Conservation (phyloP, 2,888 invertebrate genomes). For the Eulithis testata region DNA sequence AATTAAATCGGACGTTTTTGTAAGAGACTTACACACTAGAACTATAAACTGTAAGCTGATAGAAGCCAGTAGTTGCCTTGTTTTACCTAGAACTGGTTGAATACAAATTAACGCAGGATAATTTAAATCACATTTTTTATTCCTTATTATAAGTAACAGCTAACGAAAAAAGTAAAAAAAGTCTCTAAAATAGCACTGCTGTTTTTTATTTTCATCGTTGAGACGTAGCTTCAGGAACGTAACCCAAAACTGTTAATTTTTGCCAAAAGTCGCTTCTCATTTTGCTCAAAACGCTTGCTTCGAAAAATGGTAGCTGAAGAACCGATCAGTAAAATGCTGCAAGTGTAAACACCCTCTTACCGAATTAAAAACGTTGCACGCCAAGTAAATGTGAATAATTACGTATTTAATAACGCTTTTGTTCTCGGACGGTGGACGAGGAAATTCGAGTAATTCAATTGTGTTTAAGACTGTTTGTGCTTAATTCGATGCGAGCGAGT, state of each 20-base stretch:
- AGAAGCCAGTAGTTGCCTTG: background rate
- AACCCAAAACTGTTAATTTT: no score
- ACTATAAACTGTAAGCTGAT: background rate
- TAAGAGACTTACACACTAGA: constrained; percentile 39
- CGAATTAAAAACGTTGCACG: constrained; percentile 71
- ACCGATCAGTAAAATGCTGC: background rate
- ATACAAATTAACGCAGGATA: no score
- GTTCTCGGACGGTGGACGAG: constrained; percentile 78
- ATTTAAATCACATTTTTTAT: no score
- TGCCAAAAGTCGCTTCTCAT: no score
- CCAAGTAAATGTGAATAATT: constrained; percentile 83
- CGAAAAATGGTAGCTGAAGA: no score
- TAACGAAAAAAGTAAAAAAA: no score
- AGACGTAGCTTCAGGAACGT: no score
- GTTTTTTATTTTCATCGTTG: no score
- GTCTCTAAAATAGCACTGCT: no score
- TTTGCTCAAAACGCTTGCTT: no score
- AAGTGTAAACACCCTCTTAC: constrained; percentile 23
- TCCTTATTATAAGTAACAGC: no score
- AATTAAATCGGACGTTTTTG: constrained; percentile 78
- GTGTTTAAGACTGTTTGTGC: constrained; percentile 81
- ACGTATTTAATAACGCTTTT: constrained; percentile 85
- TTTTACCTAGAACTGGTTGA: no score
- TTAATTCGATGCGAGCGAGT: constrained; percentile 74
- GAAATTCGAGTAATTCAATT: constrained; percentile 84